Conservation (phyloP, 2,797 vertebrate species). For the Tauraco hartlaubi region DNA sequence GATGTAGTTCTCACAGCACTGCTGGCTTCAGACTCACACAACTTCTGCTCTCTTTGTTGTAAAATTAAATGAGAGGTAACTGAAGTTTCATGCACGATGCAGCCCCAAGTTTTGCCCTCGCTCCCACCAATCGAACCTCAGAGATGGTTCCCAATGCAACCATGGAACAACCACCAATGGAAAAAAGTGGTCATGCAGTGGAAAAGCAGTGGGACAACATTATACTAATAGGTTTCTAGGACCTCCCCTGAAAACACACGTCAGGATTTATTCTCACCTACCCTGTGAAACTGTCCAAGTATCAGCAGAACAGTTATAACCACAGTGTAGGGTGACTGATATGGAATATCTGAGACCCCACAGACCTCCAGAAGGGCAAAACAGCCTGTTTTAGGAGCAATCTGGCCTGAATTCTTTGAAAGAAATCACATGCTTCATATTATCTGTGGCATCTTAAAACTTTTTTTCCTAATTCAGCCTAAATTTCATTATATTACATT, state of each 20-base stretch:
- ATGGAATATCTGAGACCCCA: neutral
- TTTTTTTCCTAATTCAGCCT: neutral
- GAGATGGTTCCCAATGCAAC: neutral
- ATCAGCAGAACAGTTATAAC: neutral
- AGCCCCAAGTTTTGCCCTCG: neutral
- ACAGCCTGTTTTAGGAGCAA: neutral
- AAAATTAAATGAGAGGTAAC: neutral
- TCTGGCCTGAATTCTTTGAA: neutral
- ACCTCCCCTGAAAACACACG: neutral
- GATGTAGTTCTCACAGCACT: neutral
- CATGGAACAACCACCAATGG: neutral
- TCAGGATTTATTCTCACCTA: neutral
- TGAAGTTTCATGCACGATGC: accelerated
- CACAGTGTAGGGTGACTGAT: neutral
- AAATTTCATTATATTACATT: neutral
- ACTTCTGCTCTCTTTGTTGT: neutral
- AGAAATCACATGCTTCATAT: neutral
- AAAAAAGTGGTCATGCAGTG: neutral
- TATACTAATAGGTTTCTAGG: neutral
- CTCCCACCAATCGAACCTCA: neutral
- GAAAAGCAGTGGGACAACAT: neutral
- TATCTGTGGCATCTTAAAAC: neutral
- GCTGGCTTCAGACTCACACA: neutral
- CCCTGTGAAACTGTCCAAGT: neutral
- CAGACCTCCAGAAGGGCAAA: neutral